phyloP scores from a whole-genome alignment of 2,113 vertebrate species.

The Chitala chitala region DNA sequence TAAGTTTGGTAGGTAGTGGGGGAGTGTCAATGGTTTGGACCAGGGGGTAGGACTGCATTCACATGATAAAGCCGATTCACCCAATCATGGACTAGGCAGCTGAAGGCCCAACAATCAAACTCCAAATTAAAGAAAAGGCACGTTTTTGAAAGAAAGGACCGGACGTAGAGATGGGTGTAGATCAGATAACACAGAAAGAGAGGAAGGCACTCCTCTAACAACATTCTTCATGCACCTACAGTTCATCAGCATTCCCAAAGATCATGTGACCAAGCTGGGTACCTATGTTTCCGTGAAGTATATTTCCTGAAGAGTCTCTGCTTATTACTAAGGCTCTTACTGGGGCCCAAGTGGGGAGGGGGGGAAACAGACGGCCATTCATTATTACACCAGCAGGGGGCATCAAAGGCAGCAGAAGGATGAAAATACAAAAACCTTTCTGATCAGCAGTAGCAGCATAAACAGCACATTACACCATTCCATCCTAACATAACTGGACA shows the following conservation, averaged over 20 bases:
- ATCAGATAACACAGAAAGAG: conserved; percentile 43
- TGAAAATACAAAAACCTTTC: conserved; percentile 34
- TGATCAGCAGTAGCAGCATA: not conserved
- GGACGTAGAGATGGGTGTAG: not conserved
- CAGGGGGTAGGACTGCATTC: not conserved
- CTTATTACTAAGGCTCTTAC: conserved; percentile 89
- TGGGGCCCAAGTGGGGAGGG: conserved; percentile 79
- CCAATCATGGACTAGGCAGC: conserved; percentile 60
- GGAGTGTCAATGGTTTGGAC: no score
- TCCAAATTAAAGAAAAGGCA: conserved; percentile 41
- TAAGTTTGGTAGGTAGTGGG: not conserved
- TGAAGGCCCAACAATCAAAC: conserved; percentile 48
- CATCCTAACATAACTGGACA: conserved; percentile 12
- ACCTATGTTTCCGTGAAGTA: conserved; percentile 87
- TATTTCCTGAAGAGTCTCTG: conserved; percentile 92
- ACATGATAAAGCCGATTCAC: not conserved
- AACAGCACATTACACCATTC: conserved; percentile 5
- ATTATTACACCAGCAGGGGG: conserved; percentile 62
- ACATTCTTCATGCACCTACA: conserved; percentile 75
- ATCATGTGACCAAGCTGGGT: conserved; percentile 74
- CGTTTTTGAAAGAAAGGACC: conserved; percentile 39
- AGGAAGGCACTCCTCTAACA: conserved; percentile 46
- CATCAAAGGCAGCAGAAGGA: conserved; percentile 37
- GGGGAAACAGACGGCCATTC: conserved; percentile 78
- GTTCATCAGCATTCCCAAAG: conserved; percentile 83